phyloP scores from a whole-genome alignment of 2,113 vertebrate species.

The Catharus fuscescens region DNA sequence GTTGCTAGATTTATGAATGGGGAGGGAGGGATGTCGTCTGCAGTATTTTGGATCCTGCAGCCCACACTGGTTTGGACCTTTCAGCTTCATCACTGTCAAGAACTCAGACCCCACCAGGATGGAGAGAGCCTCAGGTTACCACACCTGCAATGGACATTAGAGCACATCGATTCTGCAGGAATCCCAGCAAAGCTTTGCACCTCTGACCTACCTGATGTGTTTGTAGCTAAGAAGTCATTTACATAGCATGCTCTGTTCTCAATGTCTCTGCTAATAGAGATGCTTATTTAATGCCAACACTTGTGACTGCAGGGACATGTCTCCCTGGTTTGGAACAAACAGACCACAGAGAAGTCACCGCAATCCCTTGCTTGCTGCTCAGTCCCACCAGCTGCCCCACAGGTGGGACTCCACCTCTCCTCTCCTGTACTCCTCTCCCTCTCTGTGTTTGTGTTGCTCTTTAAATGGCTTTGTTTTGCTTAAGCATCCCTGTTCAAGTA shows the following conservation, averaged over 20 bases:
- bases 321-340: neutral
- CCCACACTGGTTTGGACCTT: neutral
- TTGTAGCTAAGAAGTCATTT: neutral
- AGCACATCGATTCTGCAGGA: neutral
- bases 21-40: neutral
- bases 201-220: neutral
- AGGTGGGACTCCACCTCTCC: neutral
- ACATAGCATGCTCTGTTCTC: neutral
- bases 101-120: neutral
- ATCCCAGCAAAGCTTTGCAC: neutral
- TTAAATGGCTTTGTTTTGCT: slow-evolving; percentile 71
- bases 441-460: slow-evolving; percentile 41
- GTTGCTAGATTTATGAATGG: neutral
- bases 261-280: neutral
- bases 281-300: neutral
- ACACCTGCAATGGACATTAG: accelerated
- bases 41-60: neutral
- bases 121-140: neutral
- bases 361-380: neutral
- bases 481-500: slow-evolving; percentile 75
- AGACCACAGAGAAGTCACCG: neutral
- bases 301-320: neutral
- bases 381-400: neutral
- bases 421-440: neutral
- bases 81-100: neutral